Percentiles rank a stretch among this genome's conserved stretches.
Conservation (phyloP, 2,797 vertebrate species). For the Danionella dracula region DNA sequence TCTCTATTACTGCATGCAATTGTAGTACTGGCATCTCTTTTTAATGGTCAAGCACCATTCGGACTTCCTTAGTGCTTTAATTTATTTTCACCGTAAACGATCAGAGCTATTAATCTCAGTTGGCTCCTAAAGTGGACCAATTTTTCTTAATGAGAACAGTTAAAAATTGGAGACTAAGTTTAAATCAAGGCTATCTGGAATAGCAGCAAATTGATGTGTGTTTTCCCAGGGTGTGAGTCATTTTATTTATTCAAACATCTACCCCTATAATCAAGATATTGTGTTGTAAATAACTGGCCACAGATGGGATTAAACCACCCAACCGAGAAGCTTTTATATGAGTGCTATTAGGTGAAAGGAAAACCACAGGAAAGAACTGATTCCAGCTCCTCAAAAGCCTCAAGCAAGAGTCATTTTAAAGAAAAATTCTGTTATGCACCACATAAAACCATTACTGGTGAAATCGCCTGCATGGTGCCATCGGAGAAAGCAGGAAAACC, state of each 20-base stretch:
- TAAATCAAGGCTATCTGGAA: constrained; percentile 41
- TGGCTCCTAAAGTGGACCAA: constrained; percentile 48
- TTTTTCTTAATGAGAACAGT: constrained; percentile 55
- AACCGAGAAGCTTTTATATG: background rate
- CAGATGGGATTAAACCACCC: constrained; percentile 3
- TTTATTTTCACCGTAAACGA: constrained; percentile 55
- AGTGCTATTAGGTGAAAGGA: background rate
- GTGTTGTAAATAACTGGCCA: constrained; percentile 28
- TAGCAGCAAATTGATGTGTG: constrained; percentile 38
- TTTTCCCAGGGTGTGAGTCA: constrained; percentile 29
- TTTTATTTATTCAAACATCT: constrained; percentile 43
- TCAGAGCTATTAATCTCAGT: constrained; percentile 62
- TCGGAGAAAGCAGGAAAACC: background rate
- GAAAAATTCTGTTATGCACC: constrained; percentile 6
- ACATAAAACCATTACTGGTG: constrained; percentile 15
- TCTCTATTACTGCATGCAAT: too few species aligned
- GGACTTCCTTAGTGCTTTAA: constrained; percentile 17
- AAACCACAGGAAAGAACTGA: background rate
- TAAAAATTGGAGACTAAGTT: constrained; percentile 33
- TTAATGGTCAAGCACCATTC: background rate
- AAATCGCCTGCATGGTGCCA: background rate
- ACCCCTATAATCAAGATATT: constrained; percentile 4
- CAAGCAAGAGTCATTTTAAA: constrained; percentile 10
- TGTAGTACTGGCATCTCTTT: too few species aligned
- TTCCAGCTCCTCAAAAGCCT: background rate